Evolutionary conservation across 1,140 invertebrate genomes (phyloP), one percentile per base, ranked within the genome.

Genomic region (Reticulitermes speratus): DNA sequence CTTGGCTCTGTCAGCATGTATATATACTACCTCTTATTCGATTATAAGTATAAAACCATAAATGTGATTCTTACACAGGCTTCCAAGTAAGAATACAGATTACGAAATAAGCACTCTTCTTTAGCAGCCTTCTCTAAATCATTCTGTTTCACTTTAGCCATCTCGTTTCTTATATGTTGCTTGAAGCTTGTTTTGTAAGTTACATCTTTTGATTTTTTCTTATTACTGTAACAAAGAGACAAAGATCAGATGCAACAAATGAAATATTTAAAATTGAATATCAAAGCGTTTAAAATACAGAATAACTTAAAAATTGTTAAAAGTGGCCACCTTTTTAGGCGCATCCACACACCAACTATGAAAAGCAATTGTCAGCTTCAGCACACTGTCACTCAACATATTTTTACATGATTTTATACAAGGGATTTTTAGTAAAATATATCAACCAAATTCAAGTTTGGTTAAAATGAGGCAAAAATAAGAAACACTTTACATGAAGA

Each of bases 31-130:
- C 23, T 83, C 7, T n/a, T 12, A 44, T 32, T 44, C 19, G 19
- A 25, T 25, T 44, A 83, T 25, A 44, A 32, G 9, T 11, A 25
- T 5, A 83, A 21, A 25, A 83, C 44, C n/a, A 44, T 83, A 25
- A 83, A 44, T 44, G 81, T 87, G 38, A 16, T 85, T 84, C 90
- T 91, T 25, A 92, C 88, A 88, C 93, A 95, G 25, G 94, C 91
- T 88, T 94, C 92, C 14, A 94, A 88, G 88, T 93, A 93, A 1
- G 92, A 90, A 12, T 90, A 89, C 12, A 95, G 88, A 85, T 92
- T 92, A 87, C 91, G 89, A 19, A 88, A 87, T n/a, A 92, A 89
- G 19, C 92, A 90, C 86, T 91, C 89, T 87, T 93, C 89, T 87
- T 91, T 91, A 32, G 89, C 90, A 86, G 90, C 86, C 85, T 90